phyloP scores from a whole-genome alignment of 2,888 invertebrate genomes.

The Octonoba sinensis region DNA sequence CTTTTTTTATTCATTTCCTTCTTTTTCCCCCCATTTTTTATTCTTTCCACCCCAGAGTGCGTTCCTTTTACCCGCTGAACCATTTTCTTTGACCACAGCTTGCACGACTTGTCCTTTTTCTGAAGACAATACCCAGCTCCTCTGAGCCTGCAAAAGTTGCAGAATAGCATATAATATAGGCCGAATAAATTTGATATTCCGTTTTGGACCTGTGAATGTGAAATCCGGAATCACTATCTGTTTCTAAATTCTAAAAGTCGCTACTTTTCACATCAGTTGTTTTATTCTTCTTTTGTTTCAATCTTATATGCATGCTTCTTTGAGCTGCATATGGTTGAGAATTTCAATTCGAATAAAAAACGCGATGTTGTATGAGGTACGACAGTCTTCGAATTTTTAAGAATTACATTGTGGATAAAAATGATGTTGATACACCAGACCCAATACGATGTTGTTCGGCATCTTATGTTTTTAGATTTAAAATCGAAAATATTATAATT shows the following conservation, averaged over 20 bases:
- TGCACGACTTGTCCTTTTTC: too few species aligned
- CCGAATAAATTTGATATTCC: slow-evolving; percentile 52
- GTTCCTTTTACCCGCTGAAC: slow-evolving; percentile 2
- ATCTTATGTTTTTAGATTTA: too few species aligned
- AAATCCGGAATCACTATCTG: slow-evolving; percentile 20
- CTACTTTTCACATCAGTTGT: slow-evolving; percentile 50
- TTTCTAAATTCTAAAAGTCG: slow-evolving; percentile 36
- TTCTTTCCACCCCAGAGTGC: background rate
- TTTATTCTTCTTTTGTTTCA: slow-evolving; percentile 26
- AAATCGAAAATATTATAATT: too few species aligned
- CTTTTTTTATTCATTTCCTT: background rate
- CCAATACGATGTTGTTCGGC: too few species aligned
- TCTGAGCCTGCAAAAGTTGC: slow-evolving; percentile 50
- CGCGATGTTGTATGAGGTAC: too few species aligned
- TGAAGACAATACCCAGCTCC: slow-evolving; percentile 8
- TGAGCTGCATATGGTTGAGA: slow-evolving; percentile 23
- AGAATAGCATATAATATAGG: slow-evolving; percentile 24
- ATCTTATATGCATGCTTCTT: slow-evolving; percentile 37
- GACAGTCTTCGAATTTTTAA: slow-evolving; percentile 32
- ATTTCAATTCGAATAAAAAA: background rate
- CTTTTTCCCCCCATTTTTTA: slow-evolving; percentile 3
- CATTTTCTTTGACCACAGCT: slow-evolving; percentile 35
- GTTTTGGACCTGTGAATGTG: slow-evolving; percentile 45
- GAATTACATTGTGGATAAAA: slow-evolving; percentile 15
- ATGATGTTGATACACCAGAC: background rate